Conservation (phyloP, 2,113 vertebrate genomes). For the Dasyornis broadbenti region DNA sequence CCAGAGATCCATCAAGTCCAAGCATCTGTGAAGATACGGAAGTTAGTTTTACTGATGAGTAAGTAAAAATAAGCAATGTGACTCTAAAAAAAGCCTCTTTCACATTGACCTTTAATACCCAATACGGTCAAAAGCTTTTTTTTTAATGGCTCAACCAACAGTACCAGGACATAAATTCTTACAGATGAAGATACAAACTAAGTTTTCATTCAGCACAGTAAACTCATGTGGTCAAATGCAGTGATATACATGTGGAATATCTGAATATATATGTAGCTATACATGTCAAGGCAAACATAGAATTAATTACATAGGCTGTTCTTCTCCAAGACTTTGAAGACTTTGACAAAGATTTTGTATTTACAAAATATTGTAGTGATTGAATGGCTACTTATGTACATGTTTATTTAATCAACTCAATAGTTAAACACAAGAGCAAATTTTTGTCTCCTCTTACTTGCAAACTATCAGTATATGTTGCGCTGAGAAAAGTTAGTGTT, state of each 20-base stretch:
- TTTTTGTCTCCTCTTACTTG: background rate
- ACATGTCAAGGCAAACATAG: background rate
- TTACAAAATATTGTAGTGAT: background rate
- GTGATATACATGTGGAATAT: background rate
- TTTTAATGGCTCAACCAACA: background rate
- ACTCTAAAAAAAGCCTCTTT: background rate
- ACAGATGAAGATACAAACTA: background rate
- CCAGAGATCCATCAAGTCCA: constrained; percentile 92
- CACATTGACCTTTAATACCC: background rate
- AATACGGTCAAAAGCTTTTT: background rate
- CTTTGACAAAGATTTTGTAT: background rate
- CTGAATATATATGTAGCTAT: background rate
- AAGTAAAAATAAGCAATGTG: background rate
- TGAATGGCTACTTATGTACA: background rate
- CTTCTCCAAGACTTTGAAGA: background rate
- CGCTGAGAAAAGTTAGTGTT: background rate
- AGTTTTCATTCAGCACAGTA: background rate
- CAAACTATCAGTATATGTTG: background rate
- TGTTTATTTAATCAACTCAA: background rate
- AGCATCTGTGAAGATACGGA: constrained; percentile 83
- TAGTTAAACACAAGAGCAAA: background rate
- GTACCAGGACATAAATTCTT: background rate
- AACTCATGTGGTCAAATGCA: background rate
- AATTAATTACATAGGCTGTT: background rate
- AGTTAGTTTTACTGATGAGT: background rate